A percentile compares a stretch with the other conserved stretches of the same genome.
These are phyloP conservation scores for Caenorhabditis sp. DNA, from an alignment of 2,888 invertebrate genomes.

Conservation along the genomic window DNA sequence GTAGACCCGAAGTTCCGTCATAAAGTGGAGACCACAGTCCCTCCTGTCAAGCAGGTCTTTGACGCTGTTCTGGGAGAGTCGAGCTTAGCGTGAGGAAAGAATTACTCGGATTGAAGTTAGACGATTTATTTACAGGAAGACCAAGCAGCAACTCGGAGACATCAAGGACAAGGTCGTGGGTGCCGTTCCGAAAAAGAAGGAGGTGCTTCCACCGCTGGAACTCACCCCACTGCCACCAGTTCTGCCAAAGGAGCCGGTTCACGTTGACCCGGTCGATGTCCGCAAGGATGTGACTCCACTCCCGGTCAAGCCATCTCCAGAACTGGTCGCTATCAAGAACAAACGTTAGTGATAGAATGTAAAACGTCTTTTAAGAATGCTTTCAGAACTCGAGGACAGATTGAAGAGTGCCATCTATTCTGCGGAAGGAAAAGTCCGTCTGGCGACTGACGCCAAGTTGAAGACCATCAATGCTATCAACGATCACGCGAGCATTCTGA, in stretches of 20 bases:
- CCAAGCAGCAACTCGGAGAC: conserved; percentile 52
- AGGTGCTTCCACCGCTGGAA: conserved; percentile 59
- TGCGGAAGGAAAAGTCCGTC: conserved; percentile 66
- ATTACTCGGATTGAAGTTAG: background rate
- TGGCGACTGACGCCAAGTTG: conserved; percentile 71
- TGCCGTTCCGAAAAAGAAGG: conserved; percentile 60
- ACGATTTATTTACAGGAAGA: conserved; percentile 42
- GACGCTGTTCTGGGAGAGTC: conserved; percentile 66
- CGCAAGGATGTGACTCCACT: conserved; percentile 54
- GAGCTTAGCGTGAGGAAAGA: conserved; percentile 57
- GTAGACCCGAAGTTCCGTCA: conserved; percentile 71
- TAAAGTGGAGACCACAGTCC: conserved; percentile 67
- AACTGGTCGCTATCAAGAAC: conserved; percentile 49
- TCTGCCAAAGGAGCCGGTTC: conserved; percentile 55
- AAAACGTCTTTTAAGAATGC: background rate
- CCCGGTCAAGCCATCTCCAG: conserved; percentile 47
- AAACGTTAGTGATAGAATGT: conserved; percentile 39
- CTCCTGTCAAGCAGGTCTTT: conserved; percentile 66
- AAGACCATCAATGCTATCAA: conserved; percentile 75
- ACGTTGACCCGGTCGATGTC: conserved; percentile 73
- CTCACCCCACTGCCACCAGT: conserved; percentile 55
- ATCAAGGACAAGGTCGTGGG: conserved; percentile 53
- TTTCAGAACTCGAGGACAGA: conserved; percentile 69
- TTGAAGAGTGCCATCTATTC: conserved; percentile 64
- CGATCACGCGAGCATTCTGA: conserved; percentile 79